Evolutionary conservation across 2,888 invertebrate genomes (phyloP).

Genomic region (Metopia argyrocephala): DNA sequence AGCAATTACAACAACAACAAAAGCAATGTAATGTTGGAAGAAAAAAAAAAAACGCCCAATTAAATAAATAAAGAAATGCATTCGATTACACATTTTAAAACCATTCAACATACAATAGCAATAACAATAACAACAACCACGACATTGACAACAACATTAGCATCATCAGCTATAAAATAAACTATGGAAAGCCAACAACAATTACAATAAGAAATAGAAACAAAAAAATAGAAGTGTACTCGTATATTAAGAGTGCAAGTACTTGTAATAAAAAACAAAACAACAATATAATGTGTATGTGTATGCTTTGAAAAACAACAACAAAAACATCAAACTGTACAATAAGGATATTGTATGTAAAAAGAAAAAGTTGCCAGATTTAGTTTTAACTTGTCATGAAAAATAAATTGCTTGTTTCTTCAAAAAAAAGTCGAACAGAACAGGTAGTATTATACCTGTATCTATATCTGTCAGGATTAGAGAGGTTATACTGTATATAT

Average conservation of each 20-base stretch:
- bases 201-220: constrained; percentile 9
- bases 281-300: constrained; percentile 1
- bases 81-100: constrained; percentile 61
- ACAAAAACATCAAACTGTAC: background rate
- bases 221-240: background rate
- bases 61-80: constrained; percentile 64
- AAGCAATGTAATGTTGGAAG: background rate
- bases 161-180: constrained; percentile 3
- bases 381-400: no score
- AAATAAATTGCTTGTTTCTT: no score
- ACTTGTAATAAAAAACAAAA: constrained; percentile 44
- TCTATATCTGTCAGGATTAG: no score
- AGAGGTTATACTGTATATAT: no score
- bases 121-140: constrained; percentile 35
- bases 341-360: no score
- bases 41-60: constrained; percentile 46
- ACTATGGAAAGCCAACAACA: constrained; percentile 45
- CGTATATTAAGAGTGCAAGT: constrained; percentile 61
- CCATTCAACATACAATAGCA: constrained; percentile 46
- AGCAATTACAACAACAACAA: constrained; percentile 2
- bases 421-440: no score
- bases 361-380: constrained; percentile 29
- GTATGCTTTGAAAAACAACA: background rate
- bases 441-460: no score
- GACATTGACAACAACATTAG: background rate